phyloP scores from a whole-genome alignment of 1,140 invertebrate species.

The Himalopsyche phryganea region DNA sequence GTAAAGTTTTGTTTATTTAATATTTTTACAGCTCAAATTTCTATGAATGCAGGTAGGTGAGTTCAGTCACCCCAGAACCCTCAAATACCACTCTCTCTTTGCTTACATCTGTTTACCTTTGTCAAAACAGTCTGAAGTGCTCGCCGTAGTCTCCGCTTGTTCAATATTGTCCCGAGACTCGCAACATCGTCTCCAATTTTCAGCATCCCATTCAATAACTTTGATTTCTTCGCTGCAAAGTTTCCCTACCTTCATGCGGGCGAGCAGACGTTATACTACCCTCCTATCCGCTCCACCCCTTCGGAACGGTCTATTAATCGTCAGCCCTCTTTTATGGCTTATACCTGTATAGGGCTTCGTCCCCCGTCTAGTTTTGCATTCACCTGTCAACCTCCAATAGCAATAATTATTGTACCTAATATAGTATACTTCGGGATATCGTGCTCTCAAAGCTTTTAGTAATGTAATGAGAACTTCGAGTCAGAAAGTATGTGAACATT shows the following conservation, averaged over 20 bases:
- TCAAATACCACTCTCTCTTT: not conserved
- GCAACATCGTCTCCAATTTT: constrained; percentile 11
- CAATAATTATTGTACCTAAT: no score
- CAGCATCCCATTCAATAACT: constrained; percentile 12
- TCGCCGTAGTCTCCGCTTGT: not conserved
- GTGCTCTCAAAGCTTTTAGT: no score
- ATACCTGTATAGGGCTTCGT: constrained; percentile 13
- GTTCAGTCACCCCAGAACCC: constrained; percentile 14
- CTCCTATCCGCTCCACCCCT: not conserved
- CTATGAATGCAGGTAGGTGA: not conserved
- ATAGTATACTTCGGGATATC: no score
- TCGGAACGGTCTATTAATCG: constrained; percentile 17
- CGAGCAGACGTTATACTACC: no score
- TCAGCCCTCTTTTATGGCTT: constrained; percentile 2
- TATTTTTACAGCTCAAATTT: no score
- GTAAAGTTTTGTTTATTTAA: no score
- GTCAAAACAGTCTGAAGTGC: constrained; percentile 15
- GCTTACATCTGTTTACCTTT: constrained; percentile 14
- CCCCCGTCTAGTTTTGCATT: constrained; percentile 3
- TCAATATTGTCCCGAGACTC: not conserved
- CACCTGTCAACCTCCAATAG: no score
- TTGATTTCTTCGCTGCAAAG: constrained; percentile 13
- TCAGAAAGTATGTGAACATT: no score
- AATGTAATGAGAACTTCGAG: no score
- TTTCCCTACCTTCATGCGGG: not conserved